phyloP scores from a whole-genome alignment of 2,797 vertebrate species.

The Calcarius lapponicus region DNA sequence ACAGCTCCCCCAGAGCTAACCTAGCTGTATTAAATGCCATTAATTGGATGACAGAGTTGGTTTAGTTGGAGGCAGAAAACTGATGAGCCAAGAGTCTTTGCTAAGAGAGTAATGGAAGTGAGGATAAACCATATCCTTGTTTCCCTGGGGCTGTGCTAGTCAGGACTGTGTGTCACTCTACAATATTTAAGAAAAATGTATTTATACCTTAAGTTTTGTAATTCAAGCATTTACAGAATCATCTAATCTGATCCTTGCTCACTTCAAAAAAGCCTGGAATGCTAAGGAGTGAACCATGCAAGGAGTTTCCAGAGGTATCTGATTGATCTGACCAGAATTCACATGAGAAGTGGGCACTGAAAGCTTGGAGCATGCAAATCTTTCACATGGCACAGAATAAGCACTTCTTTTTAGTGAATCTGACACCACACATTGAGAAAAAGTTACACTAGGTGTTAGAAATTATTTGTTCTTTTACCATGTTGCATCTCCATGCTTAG shows the following conservation, averaged over 20 bases:
- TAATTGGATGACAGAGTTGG: background rate
- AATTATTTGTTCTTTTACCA: background rate
- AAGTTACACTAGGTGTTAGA: background rate
- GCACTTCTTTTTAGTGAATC: background rate
- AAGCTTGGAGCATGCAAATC: background rate
- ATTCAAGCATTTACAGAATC: background rate
- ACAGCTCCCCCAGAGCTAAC: background rate
- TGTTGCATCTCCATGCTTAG: background rate
- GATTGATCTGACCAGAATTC: background rate
- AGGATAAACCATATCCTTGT: background rate
- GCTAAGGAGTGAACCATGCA: background rate
- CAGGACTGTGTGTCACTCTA: background rate
- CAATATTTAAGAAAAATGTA: background rate
- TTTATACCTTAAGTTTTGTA: background rate
- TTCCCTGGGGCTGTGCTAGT: background rate
- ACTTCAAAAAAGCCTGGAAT: background rate
- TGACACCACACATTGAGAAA: background rate
- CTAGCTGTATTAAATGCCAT: background rate
- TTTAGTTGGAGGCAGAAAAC: background rate
- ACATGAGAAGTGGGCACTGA: background rate
- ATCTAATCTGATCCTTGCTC: background rate
- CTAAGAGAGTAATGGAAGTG: background rate
- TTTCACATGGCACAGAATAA: background rate
- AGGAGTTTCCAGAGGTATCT: background rate
- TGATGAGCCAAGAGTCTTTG: background rate